Evolutionary conservation across 2,113 vertebrate genomes (phyloP).

Genomic region (Perognathus longimembris): DNA sequence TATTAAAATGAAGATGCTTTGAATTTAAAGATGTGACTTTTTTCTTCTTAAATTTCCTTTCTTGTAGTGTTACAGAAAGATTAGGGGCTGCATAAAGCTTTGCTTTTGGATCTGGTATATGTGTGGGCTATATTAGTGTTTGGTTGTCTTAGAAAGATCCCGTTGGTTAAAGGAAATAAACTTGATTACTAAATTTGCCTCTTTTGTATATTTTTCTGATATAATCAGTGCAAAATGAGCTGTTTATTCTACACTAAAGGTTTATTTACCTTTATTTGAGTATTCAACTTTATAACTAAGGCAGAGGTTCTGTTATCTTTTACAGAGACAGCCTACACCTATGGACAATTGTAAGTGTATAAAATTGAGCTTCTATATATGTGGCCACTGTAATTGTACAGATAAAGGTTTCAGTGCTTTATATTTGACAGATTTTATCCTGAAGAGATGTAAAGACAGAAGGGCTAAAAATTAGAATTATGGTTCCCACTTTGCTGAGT

Average conservation of each 20-base stretch:
- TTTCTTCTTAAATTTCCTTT: slow-evolving; percentile 57
- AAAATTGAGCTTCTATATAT: slow-evolving; percentile 32
- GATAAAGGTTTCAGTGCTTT: slow-evolving; percentile 15
- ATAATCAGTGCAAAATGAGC: no score
- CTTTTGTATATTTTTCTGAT: no score
- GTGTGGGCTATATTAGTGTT: slow-evolving; percentile 3
- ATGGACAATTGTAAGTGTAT: slow-evolving; percentile 26
- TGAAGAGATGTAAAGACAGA: slow-evolving; percentile 16
- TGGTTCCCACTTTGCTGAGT: background rate
- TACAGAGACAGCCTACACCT: background rate
- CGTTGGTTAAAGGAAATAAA: slow-evolving; percentile 41
- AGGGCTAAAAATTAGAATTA: slow-evolving; percentile 41
- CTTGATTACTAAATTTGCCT: background rate
- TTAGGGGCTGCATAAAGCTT: slow-evolving; percentile 50
- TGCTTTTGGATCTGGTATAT: slow-evolving; percentile 62
- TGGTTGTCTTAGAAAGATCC: slow-evolving; percentile 41
- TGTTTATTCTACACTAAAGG: no score
- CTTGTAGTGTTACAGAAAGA: slow-evolving; percentile 52
- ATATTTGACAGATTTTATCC: slow-evolving; percentile 30
- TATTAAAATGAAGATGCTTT: slow-evolving; percentile 38
- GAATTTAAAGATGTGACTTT: slow-evolving; percentile 18
- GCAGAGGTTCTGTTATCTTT: no score
- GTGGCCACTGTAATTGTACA: slow-evolving; percentile 46
- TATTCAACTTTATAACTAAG: no score
- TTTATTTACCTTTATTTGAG: no score